Conservation (phyloP, 2,113 vertebrate species). For the Callorhinus ursinus region DNA sequence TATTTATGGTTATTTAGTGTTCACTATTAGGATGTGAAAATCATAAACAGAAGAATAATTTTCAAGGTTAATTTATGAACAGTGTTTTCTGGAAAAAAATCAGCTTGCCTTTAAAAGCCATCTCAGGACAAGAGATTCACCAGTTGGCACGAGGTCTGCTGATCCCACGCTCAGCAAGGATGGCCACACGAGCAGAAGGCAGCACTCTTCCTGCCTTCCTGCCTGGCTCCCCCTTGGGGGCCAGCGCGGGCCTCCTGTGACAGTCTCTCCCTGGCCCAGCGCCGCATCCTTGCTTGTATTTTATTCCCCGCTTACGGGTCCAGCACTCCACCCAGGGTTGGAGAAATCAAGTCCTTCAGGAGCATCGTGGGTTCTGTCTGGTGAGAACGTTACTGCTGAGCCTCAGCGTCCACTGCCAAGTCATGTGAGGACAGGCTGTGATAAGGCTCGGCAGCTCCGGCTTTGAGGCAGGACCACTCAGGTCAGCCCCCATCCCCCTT, state of each 20-base stretch:
- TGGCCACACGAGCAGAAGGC: not conserved
- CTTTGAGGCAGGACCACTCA: rapidly evolving
- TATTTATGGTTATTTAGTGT: not conserved
- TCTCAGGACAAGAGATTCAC: not conserved
- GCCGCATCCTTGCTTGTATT: no score
- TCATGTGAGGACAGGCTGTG: rapidly evolving
- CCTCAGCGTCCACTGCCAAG: not conserved
- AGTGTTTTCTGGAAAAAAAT: not conserved
- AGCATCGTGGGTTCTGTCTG: not conserved
- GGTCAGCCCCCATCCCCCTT: not conserved
- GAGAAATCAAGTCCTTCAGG: not conserved
- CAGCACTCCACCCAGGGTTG: not conserved
- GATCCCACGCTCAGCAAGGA: not conserved
- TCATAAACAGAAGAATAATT: not conserved
- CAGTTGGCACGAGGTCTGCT: not conserved
- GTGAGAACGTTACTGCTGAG: not conserved
- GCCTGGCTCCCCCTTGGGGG: not conserved
- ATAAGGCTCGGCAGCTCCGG: not conserved
- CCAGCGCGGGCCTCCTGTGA: not conserved
- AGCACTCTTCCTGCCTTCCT: not conserved
- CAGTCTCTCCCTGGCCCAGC: not conserved
- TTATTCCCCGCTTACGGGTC: not conserved
- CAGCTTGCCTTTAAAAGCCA: not conserved
- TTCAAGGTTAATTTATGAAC: not conserved
- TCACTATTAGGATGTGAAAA: not conserved